Conservation (phyloP, 2,113 vertebrate genomes). For the Holacanthus passer region DNA sequence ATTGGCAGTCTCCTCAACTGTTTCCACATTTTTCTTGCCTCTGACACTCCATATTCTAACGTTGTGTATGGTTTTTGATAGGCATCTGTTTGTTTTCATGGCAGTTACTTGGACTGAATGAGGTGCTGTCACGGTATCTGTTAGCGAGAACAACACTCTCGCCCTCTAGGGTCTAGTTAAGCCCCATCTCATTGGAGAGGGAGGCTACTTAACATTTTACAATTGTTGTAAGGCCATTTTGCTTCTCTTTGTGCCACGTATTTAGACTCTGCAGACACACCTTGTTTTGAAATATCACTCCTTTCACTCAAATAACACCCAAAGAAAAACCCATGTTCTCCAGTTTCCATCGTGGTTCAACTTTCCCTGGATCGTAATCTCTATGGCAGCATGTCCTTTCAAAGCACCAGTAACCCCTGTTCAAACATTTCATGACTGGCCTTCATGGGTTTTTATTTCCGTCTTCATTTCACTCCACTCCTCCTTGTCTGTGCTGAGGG, state of each 20-base stretch:
- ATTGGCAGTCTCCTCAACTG: neutral
- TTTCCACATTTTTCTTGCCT: neutral
- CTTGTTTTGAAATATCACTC: neutral
- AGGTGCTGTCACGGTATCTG: neutral
- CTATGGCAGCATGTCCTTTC: neutral
- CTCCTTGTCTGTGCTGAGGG: neutral
- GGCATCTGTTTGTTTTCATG: neutral
- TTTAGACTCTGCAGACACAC: neutral
- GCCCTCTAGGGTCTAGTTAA: neutral
- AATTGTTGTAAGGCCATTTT: neutral
- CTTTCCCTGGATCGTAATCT: neutral
- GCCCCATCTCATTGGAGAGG: neutral
- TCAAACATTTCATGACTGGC: conserved; percentile 12
- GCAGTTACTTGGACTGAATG: neutral
- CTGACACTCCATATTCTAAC: neutral
- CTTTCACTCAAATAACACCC: neutral
- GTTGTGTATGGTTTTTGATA: neutral
- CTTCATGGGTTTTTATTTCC: conserved; percentile 5
- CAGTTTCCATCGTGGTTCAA: neutral
- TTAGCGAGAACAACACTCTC: neutral
- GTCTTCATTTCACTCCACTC: neutral
- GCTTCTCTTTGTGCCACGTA: neutral
- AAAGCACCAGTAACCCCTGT: neutral
- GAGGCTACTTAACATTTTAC: neutral
- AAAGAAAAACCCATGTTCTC: neutral